Evolutionary conservation across 1,140 invertebrate species (phyloP).

Genomic region (Scaptomyza pallida): DNA sequence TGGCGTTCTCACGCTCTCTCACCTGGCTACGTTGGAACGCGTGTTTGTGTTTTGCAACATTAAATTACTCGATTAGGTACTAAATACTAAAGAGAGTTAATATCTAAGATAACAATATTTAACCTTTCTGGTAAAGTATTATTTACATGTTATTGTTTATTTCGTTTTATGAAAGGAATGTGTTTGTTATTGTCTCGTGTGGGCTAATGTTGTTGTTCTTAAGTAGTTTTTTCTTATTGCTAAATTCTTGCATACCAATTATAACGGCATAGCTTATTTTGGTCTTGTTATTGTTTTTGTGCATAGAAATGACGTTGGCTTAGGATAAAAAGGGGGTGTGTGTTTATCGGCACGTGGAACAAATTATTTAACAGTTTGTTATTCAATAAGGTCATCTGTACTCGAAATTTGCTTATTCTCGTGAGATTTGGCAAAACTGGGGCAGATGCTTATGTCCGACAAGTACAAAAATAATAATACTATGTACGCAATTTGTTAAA

Average conservation of each 20-base stretch:
- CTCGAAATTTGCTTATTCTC: not conserved
- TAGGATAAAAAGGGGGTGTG: not conserved
- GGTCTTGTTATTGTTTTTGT: not conserved
- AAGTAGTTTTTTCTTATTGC: constrained; percentile 1
- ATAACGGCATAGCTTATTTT: not conserved
- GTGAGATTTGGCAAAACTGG: not conserved
- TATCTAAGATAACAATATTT: not conserved
- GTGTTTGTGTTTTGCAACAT: not conserved
- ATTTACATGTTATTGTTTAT: constrained; percentile 6
- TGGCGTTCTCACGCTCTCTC: constrained; percentile 1
- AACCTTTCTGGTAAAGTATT: not conserved
- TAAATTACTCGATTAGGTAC: not conserved
- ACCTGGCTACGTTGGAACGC: not conserved
- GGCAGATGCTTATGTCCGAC: not conserved
- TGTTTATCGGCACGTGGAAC: not conserved
- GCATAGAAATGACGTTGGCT: not conserved
- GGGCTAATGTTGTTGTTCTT: not conserved
- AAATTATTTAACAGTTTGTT: not conserved
- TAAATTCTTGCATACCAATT: constrained; percentile 7
- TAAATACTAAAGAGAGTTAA: not conserved
- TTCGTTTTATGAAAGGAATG: constrained; percentile 2
- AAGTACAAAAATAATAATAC: no score
- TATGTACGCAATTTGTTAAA: no score
- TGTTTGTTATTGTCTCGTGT: not conserved
- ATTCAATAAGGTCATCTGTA: not conserved